Percentiles rank a stretch among this genome's conserved stretches.
phyloP scores from a whole-genome alignment of 2,113 vertebrate genomes.

The Nibea coibor region DNA sequence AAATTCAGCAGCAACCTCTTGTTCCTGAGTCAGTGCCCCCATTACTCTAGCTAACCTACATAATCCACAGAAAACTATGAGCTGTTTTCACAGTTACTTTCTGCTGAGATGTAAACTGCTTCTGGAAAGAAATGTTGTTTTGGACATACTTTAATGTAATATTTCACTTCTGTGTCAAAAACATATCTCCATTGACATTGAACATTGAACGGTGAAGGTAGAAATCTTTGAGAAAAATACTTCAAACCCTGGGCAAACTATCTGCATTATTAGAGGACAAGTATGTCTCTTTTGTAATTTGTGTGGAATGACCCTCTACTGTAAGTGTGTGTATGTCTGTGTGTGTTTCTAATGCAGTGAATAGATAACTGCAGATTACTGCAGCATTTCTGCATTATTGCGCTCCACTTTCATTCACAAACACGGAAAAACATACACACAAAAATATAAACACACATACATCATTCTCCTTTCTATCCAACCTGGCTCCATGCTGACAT shows the following conservation, averaged over 20 bases:
- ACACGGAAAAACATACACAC: conserved; percentile 28
- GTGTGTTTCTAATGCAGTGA: conserved; percentile 23
- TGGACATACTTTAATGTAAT: background rate
- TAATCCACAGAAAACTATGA: background rate
- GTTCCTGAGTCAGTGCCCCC: background rate
- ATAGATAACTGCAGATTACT: conserved; percentile 33
- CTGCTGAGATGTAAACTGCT: background rate
- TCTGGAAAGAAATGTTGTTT: background rate
- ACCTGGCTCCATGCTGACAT: conserved; percentile 48
- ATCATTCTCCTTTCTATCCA: conserved; percentile 26
- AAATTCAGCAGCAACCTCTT: background rate
- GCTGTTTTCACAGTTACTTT: background rate
- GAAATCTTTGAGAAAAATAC: background rate
- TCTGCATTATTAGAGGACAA: conserved; percentile 3
- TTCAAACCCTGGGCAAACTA: background rate
- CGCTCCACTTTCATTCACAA: conserved; percentile 24
- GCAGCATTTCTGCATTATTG: conserved; percentile 43
- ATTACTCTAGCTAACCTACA: background rate
- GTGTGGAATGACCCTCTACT: background rate
- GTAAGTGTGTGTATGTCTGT: background rate
- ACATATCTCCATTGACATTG: no score
- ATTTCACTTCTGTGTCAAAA: background rate
- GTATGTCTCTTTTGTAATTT: conserved; percentile 15
- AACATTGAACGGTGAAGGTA: background rate
- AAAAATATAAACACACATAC: conserved; percentile 54